Base-by-base conservation (phyloP, 1,140 invertebrate species). In the Aphidius ervi region DNA sequence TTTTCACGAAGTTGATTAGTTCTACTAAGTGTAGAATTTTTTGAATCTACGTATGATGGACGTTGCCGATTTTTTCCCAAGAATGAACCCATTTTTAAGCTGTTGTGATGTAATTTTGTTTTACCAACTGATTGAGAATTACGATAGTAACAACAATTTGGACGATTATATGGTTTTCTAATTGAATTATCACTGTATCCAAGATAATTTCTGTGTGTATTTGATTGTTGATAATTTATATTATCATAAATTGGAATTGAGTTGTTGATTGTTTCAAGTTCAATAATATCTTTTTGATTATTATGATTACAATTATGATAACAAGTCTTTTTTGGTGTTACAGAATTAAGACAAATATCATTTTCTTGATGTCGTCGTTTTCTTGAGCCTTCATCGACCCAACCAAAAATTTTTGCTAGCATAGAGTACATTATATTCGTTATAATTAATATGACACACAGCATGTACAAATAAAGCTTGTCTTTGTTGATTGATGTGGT, bases 351-450 rank as follows among this genome's bases (percentile, higher is more conserved):
- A 8, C 65, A 54, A 40, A 7, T 52, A 42, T 63, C 41, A 37
- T 59, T 58, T 3, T 49, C 23, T 9, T 10, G 56, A 9, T 62
- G 61, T 49, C 59, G 68, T n/a, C 74, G 67, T 37, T 76, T 76
- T 54, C 68, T 63, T 8, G 64, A 53, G 9, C 55, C 42, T 57
- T 70, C 69, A 59, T 75, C 74, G n/a, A 59, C 68, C 66, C 67
- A 70, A 4, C 70, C 66, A 46, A 76, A 74, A 3, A 76, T 45
- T 53, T 52, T 71, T 56, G 67, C 74, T 4, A 76, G 47, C 55
- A 72, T 69, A n/a, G 73, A 63, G 58, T 74, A 76, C 52, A 75
- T 46, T 66, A 74, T 68, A 42, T 64, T 69, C 48, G 62, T 56
- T 55, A 60, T 8, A 31, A 8, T 9, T 57, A 3, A 31, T 31